Evolutionary conservation across 2,888 invertebrate genomes (phyloP).

Genomic region (Calameuta pallipes): DNA sequence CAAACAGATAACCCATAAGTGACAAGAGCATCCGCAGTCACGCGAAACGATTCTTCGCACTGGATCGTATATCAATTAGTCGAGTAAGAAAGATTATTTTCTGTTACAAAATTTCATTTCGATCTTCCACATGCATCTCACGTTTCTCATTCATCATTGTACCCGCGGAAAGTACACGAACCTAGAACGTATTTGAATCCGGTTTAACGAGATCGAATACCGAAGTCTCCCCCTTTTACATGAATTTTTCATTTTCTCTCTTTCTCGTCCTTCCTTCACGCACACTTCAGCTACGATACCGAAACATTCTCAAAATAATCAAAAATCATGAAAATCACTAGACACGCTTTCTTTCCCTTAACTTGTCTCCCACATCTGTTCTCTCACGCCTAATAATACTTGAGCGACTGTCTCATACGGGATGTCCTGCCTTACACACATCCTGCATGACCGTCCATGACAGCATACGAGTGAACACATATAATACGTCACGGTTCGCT

Average conservation of each 20-base stretch:
- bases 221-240: background rate
- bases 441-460: constrained; percentile 36
- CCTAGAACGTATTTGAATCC: constrained; percentile 10
- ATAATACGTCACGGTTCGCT: constrained; percentile 40
- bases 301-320: background rate
- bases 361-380: background rate
- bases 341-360: background rate
- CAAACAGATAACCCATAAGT: background rate
- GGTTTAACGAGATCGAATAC: constrained; percentile 13
- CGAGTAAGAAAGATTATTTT: background rate
- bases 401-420: constrained; percentile 44
- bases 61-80: background rate
- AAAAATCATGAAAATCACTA: background rate
- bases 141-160: constrained; percentile 10
- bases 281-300: background rate
- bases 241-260: background rate
- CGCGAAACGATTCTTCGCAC: background rate
- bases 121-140: background rate
- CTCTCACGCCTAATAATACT: background rate
- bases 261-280: background rate
- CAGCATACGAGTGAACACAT: constrained; percentile 11
- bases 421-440: constrained; percentile 49
- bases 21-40: background rate
- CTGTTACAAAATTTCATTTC: background rate
- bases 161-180: background rate